These are phyloP conservation scores for Tautogolabrus adspersus DNA, from an alignment of 2,113 vertebrate genomes.

Conservation along the genomic window DNA sequence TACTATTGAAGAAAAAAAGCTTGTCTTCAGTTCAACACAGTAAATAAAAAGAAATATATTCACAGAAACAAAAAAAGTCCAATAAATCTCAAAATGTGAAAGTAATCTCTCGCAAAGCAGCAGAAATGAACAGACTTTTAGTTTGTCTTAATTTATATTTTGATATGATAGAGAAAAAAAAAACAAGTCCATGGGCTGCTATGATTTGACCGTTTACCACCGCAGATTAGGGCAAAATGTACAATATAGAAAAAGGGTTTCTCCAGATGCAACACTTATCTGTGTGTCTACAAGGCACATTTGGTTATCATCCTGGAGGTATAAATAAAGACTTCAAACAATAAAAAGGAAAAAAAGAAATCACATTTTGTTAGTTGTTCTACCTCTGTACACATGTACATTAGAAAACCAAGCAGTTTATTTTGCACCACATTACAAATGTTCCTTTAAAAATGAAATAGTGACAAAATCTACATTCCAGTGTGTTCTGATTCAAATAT, in stretches of 20 bases:
- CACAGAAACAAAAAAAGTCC: conserved; percentile 50
- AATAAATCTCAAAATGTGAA: conserved; percentile 50
- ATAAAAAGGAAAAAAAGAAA: conserved; percentile 38
- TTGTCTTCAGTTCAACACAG: conserved; percentile 62
- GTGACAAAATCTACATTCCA: conserved; percentile 68
- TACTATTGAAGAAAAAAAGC: conserved; percentile 54
- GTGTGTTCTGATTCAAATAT: conserved; percentile 58
- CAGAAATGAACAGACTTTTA: conserved; percentile 44
- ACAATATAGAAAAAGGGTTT: conserved; percentile 62
- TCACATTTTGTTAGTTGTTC: conserved; percentile 67
- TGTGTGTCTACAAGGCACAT: conserved; percentile 83
- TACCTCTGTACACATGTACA: conserved; percentile 72
- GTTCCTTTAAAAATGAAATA: conserved; percentile 40
- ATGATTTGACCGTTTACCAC: conserved; percentile 46
- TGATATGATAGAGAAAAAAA: conserved; percentile 45
- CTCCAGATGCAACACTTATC: conserved; percentile 76
- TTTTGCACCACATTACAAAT: conserved; percentile 61
- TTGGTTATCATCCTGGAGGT: conserved; percentile 79
- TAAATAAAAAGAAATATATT: conserved; percentile 57
- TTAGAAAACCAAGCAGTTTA: conserved; percentile 57
- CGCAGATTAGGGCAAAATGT: conserved; percentile 46
- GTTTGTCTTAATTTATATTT: conserved; percentile 39
- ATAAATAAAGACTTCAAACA: conserved; percentile 78
- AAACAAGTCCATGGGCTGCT: conserved; percentile 28
- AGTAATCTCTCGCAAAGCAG: conserved; percentile 70